These are phyloP conservation scores for Oxyura jamaicensis DNA, from an alignment of 2,113 vertebrate genomes.

Conservation along the genomic window DNA sequence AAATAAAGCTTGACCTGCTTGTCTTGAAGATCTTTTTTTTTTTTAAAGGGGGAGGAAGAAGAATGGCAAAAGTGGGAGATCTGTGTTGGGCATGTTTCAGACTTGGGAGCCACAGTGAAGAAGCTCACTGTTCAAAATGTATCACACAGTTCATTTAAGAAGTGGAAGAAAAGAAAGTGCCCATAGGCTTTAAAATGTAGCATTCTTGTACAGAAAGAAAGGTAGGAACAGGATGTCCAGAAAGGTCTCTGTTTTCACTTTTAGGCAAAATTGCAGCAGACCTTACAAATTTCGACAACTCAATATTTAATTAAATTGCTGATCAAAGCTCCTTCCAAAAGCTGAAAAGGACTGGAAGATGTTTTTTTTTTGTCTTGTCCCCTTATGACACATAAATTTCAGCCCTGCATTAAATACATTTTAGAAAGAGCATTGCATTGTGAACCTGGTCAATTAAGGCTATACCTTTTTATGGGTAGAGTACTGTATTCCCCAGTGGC, in stretches of 20 bases:
- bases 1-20: not conserved
- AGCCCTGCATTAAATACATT: not conserved
- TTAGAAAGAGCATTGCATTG: conserved; percentile 31
- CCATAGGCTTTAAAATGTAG: not conserved
- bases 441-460: conserved; percentile 11
- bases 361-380: not conserved
- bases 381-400: not conserved
- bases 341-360: not conserved
- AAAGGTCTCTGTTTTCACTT: not conserved
- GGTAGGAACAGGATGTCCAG: not conserved
- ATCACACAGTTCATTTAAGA: not conserved
- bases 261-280: not conserved
- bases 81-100: not conserved
- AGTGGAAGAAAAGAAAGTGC: not conserved
- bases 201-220: not conserved
- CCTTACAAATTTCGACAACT: not conserved
- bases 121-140: not conserved
- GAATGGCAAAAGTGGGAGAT: not conserved
- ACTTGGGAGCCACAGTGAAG: not conserved
- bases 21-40: not conserved
- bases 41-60: not conserved
- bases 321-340: not conserved
- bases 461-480: not conserved
- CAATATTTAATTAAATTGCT: not conserved
- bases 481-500: conserved; percentile 66